Evolutionary conservation across 1,140 invertebrate species (phyloP).

Genomic region (Myzus persicae): DNA sequence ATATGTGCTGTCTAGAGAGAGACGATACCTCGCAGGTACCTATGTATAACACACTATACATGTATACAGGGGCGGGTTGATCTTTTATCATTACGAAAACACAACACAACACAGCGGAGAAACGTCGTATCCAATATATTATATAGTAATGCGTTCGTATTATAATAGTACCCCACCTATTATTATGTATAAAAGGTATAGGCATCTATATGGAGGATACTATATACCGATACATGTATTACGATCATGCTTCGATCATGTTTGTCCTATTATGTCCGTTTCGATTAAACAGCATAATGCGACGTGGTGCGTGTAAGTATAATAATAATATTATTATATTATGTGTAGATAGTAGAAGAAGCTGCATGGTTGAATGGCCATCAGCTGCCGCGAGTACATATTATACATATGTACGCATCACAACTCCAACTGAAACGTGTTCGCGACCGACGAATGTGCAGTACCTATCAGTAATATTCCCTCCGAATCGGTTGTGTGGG

Average conservation of each 20-base stretch:
- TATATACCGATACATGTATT: not conserved
- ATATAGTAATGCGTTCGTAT: slow-evolving; percentile 16
- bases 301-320: not conserved
- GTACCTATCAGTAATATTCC: not conserved
- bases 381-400: not conserved
- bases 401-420: not conserved
- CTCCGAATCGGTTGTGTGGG: not conserved
- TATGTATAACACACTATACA: not conserved
- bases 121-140: not conserved
- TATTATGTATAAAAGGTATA: slow-evolving; percentile 2
- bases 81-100: slow-evolving; percentile 27
- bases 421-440: not conserved
- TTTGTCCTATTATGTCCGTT: slow-evolving; percentile 36
- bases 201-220: not conserved
- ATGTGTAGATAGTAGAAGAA: not conserved
- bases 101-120: not conserved
- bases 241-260: slow-evolving; percentile 27
- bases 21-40: not conserved
- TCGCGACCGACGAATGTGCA: not conserved
- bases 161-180: not conserved
- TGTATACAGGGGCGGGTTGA: not conserved
- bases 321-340: not conserved
- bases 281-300: slow-evolving; percentile 20
- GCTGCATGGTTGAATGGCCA: not conserved
- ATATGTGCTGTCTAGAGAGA: not conserved